Percentiles rank a stretch among this genome's conserved stretches.
These are phyloP conservation scores for Poicephalus meyeri DNA, from an alignment of 2,113 vertebrate species.

Conservation along the genomic window DNA sequence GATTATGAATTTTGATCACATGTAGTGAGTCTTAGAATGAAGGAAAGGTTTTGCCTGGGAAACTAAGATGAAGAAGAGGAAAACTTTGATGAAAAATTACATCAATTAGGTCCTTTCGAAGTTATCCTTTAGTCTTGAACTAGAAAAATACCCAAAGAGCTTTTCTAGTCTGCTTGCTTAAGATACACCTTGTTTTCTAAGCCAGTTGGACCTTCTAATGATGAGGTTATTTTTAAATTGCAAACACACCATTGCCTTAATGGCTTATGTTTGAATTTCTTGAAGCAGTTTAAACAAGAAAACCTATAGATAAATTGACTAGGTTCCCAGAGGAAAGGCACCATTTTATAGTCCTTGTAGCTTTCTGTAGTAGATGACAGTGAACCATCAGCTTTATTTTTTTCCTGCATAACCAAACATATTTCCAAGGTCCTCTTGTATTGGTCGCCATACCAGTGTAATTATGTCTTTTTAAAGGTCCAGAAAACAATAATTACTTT, in stretches of 20 bases:
- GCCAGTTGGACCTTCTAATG: not conserved
- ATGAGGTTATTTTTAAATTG: slow-evolving; percentile 1
- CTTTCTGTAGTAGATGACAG: not conserved
- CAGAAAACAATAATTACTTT: not conserved
- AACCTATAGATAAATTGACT: not conserved
- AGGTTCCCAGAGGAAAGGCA: not conserved
- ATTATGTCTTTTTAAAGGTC: not conserved
- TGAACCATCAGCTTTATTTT: not conserved
- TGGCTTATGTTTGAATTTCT: not conserved
- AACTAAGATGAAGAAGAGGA: not conserved
- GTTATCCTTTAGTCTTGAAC: not conserved
- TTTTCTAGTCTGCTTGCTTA: not conserved
- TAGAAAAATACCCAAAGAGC: not conserved
- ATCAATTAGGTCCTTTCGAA: slow-evolving; percentile 12
- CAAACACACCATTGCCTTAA: not conserved
- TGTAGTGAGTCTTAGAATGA: not conserved
- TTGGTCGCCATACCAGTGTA: not conserved
- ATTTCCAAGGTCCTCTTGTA: not conserved
- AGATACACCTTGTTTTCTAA: not conserved
- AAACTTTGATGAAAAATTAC: not conserved
- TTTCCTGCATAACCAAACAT: not conserved
- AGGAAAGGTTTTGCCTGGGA: not conserved
- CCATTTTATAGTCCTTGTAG: not conserved
- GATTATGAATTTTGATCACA: not conserved
- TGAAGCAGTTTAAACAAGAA: not conserved